phyloP scores from a whole-genome alignment of 2,113 vertebrate species.

The Limanda limanda region DNA sequence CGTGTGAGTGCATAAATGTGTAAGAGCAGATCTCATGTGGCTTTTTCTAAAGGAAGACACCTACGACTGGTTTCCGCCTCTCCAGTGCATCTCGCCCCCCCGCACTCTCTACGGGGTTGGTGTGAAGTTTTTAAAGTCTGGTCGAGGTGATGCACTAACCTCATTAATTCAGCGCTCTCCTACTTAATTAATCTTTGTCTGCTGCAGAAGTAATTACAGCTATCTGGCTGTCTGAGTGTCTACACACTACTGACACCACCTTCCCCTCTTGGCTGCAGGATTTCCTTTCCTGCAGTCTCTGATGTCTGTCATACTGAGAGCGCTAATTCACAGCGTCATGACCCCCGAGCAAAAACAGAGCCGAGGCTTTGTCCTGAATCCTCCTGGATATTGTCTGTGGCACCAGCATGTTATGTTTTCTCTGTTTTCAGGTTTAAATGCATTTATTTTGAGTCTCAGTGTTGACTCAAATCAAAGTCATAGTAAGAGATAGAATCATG shows the following conservation, averaged over 20 bases:
- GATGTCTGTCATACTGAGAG: slow-evolving; percentile 40
- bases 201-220: slow-evolving; percentile 68
- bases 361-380: not conserved
- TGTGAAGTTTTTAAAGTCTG: slow-evolving; percentile 54
- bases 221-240: slow-evolving; percentile 51
- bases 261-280: slow-evolving; percentile 39
- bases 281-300: slow-evolving; percentile 17
- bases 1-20: slow-evolving; percentile 9
- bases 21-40: not conserved
- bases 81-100: not conserved
- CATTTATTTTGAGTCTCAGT: not conserved
- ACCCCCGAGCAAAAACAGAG: not conserved
- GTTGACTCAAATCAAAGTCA: slow-evolving; percentile 4
- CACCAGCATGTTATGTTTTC: too few species aligned
- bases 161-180: slow-evolving; percentile 68
- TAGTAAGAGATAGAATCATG: not conserved
- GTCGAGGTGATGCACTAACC: slow-evolving; percentile 55
- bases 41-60: slow-evolving; percentile 8
- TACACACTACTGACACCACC: slow-evolving; percentile 46
- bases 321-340: slow-evolving; percentile 22
- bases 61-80: not conserved
- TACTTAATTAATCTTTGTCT: slow-evolving; percentile 76
- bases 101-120: slow-evolving; percentile 14
- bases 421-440: not conserved
- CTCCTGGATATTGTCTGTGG: too few species aligned